These are phyloP conservation scores for Planococcus citri DNA, from an alignment of 1,140 invertebrate genomes.

Conservation along the genomic window DNA sequence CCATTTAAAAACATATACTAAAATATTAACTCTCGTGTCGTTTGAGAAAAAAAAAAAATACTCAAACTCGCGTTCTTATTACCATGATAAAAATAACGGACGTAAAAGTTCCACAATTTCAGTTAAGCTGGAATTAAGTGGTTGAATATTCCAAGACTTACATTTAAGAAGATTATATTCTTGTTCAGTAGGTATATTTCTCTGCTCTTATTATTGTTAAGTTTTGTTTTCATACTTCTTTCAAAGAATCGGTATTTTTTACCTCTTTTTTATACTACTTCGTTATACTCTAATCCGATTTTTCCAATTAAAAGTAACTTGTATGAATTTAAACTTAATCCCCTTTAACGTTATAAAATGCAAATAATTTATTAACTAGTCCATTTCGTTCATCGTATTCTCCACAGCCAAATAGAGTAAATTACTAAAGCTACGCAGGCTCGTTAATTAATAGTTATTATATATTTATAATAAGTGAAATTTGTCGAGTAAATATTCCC, in stretches of 20 bases:
- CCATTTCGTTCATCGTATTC: not conserved
- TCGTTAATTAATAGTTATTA: not conserved
- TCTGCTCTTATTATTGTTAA: not conserved
- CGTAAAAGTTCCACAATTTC: slow-evolving; percentile 7
- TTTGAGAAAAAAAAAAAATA: not conserved
- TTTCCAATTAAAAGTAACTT: slow-evolving; percentile 8
- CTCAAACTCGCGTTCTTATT: not conserved
- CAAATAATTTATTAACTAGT: not conserved
- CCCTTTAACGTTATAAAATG: not conserved
- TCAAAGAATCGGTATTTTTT: slow-evolving; percentile 7
- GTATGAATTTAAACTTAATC: slow-evolving; percentile 4
- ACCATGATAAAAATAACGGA: slow-evolving; percentile 2
- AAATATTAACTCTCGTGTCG: not conserved
- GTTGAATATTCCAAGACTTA: slow-evolving; percentile 7
- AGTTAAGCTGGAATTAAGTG: slow-evolving; percentile 3
- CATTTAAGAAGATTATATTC: slow-evolving; percentile 8
- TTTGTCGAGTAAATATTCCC: not conserved
- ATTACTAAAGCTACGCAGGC: not conserved
- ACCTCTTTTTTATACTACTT: not conserved
- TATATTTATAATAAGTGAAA: no score
- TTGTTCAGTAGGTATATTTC: slow-evolving; percentile 7
- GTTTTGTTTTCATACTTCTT: slow-evolving; percentile 7
- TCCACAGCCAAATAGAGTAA: not conserved
- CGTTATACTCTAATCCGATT: slow-evolving; percentile 6
- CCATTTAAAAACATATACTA: no score